Evolutionary conservation across 2,888 invertebrate genomes (phyloP), one percentile per base, ranked within the genome.

Genomic region (Caradrina kadenii): DNA sequence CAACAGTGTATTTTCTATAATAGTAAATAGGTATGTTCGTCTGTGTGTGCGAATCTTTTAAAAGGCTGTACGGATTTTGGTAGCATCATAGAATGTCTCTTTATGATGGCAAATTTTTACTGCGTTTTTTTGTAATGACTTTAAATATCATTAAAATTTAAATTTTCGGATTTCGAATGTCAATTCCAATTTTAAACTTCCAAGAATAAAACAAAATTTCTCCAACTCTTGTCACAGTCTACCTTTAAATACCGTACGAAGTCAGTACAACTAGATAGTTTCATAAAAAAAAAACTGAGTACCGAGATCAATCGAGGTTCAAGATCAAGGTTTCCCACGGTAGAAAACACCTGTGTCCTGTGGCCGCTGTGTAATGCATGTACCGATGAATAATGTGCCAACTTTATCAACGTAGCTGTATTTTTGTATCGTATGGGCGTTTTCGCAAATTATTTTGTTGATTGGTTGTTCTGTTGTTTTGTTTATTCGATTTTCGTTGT

Each of bases 301-400:
- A 76, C 74, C 69, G 69, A 82, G 79, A 89, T 89, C 89, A 90
- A 89, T 90, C 88, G 89, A 86, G 81, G 86, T 86, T 84, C 86
- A 88, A 86, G 88, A 88, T 88, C 88, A 91, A 91, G 91, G 90
- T 90, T 94, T 94, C 94, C 93, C 94, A 94, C 94, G 94, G 91
- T 79, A 78, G 65, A 81, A 81, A 84, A 89, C 94, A 94, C 94
- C 94, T 94, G 94, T 93, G 92, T 90, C 89, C 91, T 89, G 84
- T 80, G 60, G 61, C 39, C 17, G 26, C 59, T 3, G 39, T 13
- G 72, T 82, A 81, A 54, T 73, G 61, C 71, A 22, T 59, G 61
- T 74, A 49, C 76, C 49, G 50, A 71, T 53, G 63, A 73, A 78
- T 56, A 64, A 73, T 63, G 80, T 81, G 81, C 73, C 54, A 58